A percentile compares a stretch with the other conserved stretches of the same genome.
Evolutionary conservation across 2,888 invertebrate genomes (phyloP).

Genomic region (Frankliniella fusca): DNA sequence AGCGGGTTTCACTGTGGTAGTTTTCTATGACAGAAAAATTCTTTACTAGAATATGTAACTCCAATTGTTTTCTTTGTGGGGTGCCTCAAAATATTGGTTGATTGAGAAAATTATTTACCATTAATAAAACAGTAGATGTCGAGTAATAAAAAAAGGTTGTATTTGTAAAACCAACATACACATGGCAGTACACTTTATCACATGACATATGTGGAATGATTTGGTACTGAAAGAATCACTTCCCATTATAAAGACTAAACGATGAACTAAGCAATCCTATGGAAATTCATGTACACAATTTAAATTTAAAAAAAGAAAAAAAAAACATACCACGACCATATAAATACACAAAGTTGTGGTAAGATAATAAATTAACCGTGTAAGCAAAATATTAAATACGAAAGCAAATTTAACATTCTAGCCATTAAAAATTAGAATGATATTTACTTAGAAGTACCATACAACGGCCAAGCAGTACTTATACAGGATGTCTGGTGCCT

Average conservation of each 20-base stretch:
- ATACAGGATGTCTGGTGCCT: constrained; percentile 15
- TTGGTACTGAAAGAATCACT: constrained; percentile 12
- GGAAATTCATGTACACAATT: constrained; percentile 5
- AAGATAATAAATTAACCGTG: constrained; percentile 16
- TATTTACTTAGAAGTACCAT: not conserved
- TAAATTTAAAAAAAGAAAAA: not conserved
- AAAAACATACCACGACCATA: not conserved
- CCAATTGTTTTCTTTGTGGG: not conserved
- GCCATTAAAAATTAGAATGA: not conserved
- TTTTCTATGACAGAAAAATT: not conserved
- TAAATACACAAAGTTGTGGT: not conserved
- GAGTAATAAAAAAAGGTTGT: constrained; percentile 1
- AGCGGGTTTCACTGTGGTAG: not conserved
- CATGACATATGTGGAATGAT: constrained; percentile 26
- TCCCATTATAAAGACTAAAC: constrained; percentile 9
- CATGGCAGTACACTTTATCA: constrained; percentile 24
- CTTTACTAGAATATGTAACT: not conserved
- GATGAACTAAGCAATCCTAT: not conserved
- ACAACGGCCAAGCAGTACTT: constrained; percentile 6
- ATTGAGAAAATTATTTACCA: not conserved
- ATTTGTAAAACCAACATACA: constrained; percentile 26
- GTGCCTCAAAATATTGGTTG: not conserved
- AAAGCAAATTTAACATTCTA: not conserved
- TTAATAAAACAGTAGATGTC: not conserved
- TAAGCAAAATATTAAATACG: constrained; percentile 14